Evolutionary conservation across 2,888 invertebrate genomes (phyloP).

Genomic region (Schizotus pectinicornis): DNA sequence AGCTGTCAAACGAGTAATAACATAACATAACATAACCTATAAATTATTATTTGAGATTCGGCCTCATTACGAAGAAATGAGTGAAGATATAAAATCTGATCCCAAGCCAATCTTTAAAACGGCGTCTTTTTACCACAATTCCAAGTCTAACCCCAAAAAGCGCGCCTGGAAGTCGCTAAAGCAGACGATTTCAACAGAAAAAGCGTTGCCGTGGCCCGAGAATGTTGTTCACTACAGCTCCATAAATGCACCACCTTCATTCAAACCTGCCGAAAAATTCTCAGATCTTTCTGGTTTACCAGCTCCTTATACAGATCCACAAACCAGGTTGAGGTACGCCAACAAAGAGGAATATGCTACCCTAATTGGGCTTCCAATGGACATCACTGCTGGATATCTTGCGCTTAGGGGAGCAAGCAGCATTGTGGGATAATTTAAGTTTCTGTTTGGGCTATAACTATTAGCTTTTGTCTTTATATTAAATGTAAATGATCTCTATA

Average conservation of each 20-base stretch:
- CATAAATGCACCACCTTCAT: slow-evolving; percentile 90
- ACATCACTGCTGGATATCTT: slow-evolving; percentile 89
- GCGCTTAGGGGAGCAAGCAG: slow-evolving; percentile 83
- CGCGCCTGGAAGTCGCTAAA: slow-evolving; percentile 88
- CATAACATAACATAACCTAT: slow-evolving; percentile 11
- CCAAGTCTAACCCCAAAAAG: slow-evolving; percentile 71
- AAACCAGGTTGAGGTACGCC: slow-evolving; percentile 84
- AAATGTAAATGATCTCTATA: neutral
- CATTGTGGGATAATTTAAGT: slow-evolving; percentile 67
- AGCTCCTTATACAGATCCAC: slow-evolving; percentile 88
- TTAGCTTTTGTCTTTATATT: too few species aligned
- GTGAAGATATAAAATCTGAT: slow-evolving; percentile 45
- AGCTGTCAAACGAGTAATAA: neutral
- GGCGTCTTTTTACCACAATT: slow-evolving; percentile 60
- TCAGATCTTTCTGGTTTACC: slow-evolving; percentile 90
- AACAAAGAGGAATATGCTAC: slow-evolving; percentile 88
- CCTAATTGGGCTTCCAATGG: slow-evolving; percentile 85
- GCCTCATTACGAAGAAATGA: slow-evolving; percentile 32
- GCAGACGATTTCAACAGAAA: slow-evolving; percentile 84
- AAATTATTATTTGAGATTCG: too few species aligned
- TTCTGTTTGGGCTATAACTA: neutral
- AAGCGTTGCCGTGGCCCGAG: slow-evolving; percentile 77
- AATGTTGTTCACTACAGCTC: slow-evolving; percentile 82
- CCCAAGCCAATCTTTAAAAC: slow-evolving; percentile 54
- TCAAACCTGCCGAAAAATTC: slow-evolving; percentile 90